phyloP scores from a whole-genome alignment of 2,113 vertebrate species.

The Antechinus stuartii region DNA sequence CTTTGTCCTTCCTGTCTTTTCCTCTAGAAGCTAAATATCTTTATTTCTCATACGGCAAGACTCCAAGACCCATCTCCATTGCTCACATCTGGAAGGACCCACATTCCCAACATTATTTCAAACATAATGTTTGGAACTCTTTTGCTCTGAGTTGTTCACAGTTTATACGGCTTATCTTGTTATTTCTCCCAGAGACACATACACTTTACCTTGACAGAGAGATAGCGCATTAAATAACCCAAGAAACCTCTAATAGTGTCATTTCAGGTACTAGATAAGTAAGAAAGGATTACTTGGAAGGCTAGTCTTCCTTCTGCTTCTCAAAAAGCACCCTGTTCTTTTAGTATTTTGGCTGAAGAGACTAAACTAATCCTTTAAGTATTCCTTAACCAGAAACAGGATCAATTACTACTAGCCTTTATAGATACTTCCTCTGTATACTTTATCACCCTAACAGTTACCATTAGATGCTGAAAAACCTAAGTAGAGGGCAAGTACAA shows the following conservation, averaged over 20 bases:
- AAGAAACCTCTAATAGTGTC: neutral
- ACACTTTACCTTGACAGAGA: neutral
- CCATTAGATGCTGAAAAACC: neutral
- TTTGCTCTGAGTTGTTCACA: neutral
- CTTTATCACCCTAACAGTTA: neutral
- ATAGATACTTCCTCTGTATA: neutral
- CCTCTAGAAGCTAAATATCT: neutral
- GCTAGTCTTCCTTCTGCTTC: neutral
- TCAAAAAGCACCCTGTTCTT: neutral
- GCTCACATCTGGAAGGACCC: neutral
- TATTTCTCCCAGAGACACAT: neutral
- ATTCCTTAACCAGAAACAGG: neutral
- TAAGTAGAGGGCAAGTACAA: neutral
- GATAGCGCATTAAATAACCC: neutral
- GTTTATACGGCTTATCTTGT: neutral
- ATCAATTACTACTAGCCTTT: no score
- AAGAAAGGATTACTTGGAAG: neutral
- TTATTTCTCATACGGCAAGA: neutral
- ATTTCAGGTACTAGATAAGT: neutral
- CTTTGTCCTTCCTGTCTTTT: neutral
- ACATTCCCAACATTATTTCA: neutral
- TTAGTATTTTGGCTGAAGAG: neutral
- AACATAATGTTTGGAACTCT: neutral
- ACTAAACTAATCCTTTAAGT: neutral
- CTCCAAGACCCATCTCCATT: neutral